Evolutionary conservation across 2,797 vertebrate species (phyloP), one percentile per base, ranked within the genome.

Genomic region (Sebastes steindachneri): DNA sequence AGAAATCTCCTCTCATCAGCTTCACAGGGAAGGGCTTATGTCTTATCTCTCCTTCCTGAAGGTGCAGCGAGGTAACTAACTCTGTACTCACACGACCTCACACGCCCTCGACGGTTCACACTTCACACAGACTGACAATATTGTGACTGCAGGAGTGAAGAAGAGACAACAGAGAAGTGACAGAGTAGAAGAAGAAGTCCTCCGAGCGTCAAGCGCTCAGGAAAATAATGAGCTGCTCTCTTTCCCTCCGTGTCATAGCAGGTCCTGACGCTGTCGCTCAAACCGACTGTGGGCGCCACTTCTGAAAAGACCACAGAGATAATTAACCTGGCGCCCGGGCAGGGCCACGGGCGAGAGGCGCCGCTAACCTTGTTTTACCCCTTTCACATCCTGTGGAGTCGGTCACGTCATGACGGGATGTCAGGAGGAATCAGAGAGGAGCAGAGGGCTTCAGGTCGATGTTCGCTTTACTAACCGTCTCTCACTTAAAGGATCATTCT

Each of bases 201-300:
- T 48, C 31, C 5, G 1, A 69, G 68, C 62, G 48, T 67, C 63
- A 26, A 77, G 73, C 1, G 9, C 66, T 88, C 84, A 78, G 78
- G 9, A 85, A 86, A 88, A 35, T 90, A 89, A 90, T 86, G 77
- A 87, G 71, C 29, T 31, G 58, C 55, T 67, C 51, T 51, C 19
- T 26, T 68, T 88, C 48, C 81, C 57, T 54, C 15, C 7, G 1
- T 85, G 75, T 80, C 86, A 69, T 2, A 7, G 14, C 70, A 4
- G 83, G 75, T 82, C 58, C 75, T 64, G 81, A 71, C 14, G 70
- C 86, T 72, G 85, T 80, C 83, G 74, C 54, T 91, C 80, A 83
- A 45, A 65, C 68, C 6, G 10, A 64, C 67, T 25, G 26, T 10
- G 28, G 70, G 64, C 5, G 23, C 17, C 75, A 11, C 60, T 29